Evolutionary conservation across 2,888 invertebrate species (phyloP).

Genomic region (Ophonus ardosiacus): DNA sequence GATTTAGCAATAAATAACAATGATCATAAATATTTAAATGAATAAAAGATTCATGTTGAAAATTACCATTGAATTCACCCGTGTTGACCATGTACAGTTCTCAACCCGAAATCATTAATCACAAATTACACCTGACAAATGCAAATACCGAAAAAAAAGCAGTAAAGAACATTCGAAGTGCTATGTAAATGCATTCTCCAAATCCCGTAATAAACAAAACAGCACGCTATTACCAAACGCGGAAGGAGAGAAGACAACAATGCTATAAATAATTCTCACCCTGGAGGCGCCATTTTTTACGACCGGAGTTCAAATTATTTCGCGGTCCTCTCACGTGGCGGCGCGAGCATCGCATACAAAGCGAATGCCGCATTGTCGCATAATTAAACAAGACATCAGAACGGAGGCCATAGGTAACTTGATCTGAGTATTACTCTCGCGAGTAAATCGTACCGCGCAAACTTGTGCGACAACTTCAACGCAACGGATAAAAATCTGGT

Average conservation of each 20-base stretch:
- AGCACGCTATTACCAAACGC: conserved; percentile 28
- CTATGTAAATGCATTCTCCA: conserved; percentile 46
- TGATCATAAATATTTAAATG: conserved; percentile 24
- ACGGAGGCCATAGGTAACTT: conserved; percentile 21
- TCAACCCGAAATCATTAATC: conserved; percentile 1
- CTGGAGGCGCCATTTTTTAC: conserved; percentile 48
- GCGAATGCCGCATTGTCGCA: conserved; percentile 46
- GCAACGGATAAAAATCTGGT: no score
- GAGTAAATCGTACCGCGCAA: no score
- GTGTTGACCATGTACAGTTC: conserved; percentile 22
- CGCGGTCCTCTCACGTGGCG: conserved; percentile 37
- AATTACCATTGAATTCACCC: conserved; percentile 17
- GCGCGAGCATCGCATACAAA: conserved; percentile 47
- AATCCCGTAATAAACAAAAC: conserved; percentile 36
- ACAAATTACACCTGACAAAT: conserved; percentile 41
- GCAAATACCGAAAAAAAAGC: conserved; percentile 29
- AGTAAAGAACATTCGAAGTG: conserved; percentile 1
- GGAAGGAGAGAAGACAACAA: conserved; percentile 41
- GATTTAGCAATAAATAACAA: conserved; percentile 22
- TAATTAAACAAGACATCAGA: conserved; percentile 53
- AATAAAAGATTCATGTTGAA: conserved; percentile 21
- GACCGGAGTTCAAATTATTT: conserved; percentile 37
- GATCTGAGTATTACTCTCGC: conserved; percentile 12
- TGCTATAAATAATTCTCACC: conserved; percentile 41
- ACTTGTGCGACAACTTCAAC: no score